Conservation (phyloP, 1,140 invertebrate genomes). For the Physella acuta region DNA sequence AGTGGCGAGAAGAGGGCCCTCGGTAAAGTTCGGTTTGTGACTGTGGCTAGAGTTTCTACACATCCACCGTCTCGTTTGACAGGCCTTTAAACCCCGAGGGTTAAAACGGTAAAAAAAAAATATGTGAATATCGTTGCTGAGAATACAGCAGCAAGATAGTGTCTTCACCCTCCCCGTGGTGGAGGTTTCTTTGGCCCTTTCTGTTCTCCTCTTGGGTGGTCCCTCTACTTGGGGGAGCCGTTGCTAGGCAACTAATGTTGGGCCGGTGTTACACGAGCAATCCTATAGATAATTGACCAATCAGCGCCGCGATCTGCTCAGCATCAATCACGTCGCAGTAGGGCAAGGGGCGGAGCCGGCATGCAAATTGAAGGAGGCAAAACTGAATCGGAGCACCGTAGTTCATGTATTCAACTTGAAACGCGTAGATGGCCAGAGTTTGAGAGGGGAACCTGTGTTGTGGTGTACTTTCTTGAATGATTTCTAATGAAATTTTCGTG, state of each 20-base stretch:
- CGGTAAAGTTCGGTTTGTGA: neutral
- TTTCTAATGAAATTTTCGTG: conserved; percentile 11
- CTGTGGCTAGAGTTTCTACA: neutral
- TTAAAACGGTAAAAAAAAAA: too few relatives aligned
- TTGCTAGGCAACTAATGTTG: conserved; percentile 58
- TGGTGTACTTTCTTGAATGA: conserved; percentile 9
- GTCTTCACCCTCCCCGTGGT: neutral
- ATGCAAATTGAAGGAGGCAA: conserved; percentile 44
- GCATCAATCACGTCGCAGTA: conserved; percentile 52
- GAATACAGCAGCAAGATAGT: neutral
- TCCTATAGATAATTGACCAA: conserved; percentile 51
- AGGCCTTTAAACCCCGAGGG: too few relatives aligned
- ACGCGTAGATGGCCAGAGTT: conserved; percentile 5
- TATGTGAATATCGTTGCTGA: too few relatives aligned
- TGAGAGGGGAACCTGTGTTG: neutral
- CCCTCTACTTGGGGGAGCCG: conserved; percentile 55
- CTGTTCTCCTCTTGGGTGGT: conserved; percentile 51
- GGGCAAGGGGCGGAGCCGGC: conserved; percentile 42
- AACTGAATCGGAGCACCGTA: conserved; percentile 33
- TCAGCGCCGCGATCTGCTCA: conserved; percentile 43
- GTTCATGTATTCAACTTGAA: conserved; percentile 28
- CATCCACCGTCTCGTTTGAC: neutral
- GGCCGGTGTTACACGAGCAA: conserved; percentile 52
- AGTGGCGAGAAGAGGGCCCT: neutral
- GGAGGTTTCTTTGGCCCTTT: conserved; percentile 9